A percentile compares a stretch with the other conserved stretches of the same genome.
phyloP scores from a whole-genome alignment of 2,113 vertebrate species.

The Phocoena sinus region DNA sequence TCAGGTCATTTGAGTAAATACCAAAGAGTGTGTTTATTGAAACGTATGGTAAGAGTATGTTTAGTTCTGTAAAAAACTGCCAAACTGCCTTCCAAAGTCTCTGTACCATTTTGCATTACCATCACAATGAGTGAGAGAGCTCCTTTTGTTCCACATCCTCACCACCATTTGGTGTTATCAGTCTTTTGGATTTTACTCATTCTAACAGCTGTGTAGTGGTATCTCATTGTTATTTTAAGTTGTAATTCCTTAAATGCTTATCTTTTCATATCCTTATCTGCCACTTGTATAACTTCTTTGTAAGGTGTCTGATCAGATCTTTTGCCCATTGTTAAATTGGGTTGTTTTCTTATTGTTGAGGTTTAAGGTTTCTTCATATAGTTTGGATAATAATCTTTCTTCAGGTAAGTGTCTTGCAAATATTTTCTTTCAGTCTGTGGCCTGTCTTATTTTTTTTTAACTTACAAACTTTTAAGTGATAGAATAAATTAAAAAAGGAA shows the following conservation, averaged over 20 bases:
- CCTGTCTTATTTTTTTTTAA: neutral
- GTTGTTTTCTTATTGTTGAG: neutral
- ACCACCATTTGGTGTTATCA: too few species aligned
- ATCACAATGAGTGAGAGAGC: neutral
- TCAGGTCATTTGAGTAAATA: neutral
- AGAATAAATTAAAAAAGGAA: neutral
- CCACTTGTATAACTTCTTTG: neutral
- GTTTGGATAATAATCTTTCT: neutral
- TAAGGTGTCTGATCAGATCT: neutral
- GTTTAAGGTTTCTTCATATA: neutral
- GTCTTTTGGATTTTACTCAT: neutral
- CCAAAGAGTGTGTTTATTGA: neutral
- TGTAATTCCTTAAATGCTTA: neutral
- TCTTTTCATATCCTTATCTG: neutral
- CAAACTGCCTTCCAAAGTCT: neutral
- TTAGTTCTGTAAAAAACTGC: neutral
- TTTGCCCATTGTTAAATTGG: neutral
- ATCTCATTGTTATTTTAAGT: neutral
- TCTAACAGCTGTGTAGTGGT: neutral
- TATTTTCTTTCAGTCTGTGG: neutral
- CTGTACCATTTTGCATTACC: neutral
- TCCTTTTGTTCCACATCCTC: neutral
- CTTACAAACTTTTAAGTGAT: neutral
- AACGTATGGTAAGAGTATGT: neutral
- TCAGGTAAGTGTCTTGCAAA: neutral